Evolutionary conservation across 2,888 invertebrate genomes (phyloP).

Genomic region (Cremastinae sp.): DNA sequence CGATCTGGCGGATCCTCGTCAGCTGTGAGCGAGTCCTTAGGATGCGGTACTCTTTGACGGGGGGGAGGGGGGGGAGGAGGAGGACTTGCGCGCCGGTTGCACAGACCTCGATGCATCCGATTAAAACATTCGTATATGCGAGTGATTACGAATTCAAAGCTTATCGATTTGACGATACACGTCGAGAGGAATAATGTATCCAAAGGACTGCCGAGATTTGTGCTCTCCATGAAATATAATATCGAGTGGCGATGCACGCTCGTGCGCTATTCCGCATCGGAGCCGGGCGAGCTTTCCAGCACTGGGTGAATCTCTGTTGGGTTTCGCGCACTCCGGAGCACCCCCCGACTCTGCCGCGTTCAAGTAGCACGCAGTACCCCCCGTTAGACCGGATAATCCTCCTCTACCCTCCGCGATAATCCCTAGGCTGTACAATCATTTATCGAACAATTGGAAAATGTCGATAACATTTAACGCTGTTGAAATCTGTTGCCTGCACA

Average conservation of each 20-base stretch:
- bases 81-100: conserved; percentile 42
- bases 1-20: conserved; percentile 43
- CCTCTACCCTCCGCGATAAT: conserved; percentile 61
- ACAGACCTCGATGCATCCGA: conserved; percentile 43
- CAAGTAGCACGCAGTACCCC: conserved; percentile 37
- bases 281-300: conserved; percentile 29
- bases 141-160: conserved; percentile 64
- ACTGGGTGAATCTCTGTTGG: conserved; percentile 24
- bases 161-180: conserved; percentile 62
- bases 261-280: conserved; percentile 54
- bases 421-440: conserved; percentile 63
- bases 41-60: conserved; percentile 20
- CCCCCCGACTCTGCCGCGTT: conserved; percentile 45
- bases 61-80: too few species aligned
- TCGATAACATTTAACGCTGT: conserved; percentile 58
- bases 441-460: conserved; percentile 55
- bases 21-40: conserved; percentile 33
- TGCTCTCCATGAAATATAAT: conserved; percentile 40
- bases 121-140: conserved; percentile 58
- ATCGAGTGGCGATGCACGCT: conserved; percentile 47
- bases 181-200: conserved; percentile 59
- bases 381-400: conserved; percentile 59
- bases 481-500: conserved; percentile 54
- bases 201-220: conserved; percentile 57
- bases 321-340: conserved; percentile 30